Percentiles rank a stretch among this genome's conserved stretches.
Conservation (phyloP, 2,797 vertebrate species). For the Echeneis naucrates region DNA sequence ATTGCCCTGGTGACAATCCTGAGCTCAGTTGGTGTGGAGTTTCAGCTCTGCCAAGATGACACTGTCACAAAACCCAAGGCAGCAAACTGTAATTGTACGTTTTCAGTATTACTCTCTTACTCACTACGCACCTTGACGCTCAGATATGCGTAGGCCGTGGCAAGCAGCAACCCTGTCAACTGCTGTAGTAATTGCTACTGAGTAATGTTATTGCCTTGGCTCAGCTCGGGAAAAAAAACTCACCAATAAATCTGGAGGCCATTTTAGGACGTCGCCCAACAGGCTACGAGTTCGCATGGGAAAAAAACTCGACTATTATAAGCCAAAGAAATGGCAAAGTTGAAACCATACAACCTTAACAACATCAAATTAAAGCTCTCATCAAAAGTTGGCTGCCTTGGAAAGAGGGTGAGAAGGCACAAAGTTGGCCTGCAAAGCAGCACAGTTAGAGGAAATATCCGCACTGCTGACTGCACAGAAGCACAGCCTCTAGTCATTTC, state of each 20-base stretch:
- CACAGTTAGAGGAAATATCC: conserved; percentile 70
- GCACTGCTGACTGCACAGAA: conserved; percentile 78
- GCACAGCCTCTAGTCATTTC: conserved; percentile 80
- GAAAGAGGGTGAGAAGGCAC: conserved; percentile 71
- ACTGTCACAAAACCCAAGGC: conserved; percentile 65
- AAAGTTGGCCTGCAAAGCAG: conserved; percentile 68
- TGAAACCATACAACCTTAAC: conserved; percentile 78
- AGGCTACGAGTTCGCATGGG: conserved; percentile 65
- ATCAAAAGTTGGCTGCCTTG: conserved; percentile 74
- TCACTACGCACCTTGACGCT: conserved; percentile 77
- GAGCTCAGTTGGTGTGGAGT: conserved; percentile 70
- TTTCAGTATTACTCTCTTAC: conserved; percentile 67
- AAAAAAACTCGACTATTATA: conserved; percentile 45
- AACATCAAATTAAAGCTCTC: conserved; percentile 83
- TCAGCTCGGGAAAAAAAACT: conserved; percentile 47
- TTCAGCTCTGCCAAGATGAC: conserved; percentile 69
- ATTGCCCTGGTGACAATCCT: conserved; percentile 74
- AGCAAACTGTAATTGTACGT: conserved; percentile 74
- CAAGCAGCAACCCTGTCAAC: conserved; percentile 72
- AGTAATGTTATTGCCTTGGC: conserved; percentile 78
- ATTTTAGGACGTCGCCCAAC: conserved; percentile 79
- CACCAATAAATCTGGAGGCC: conserved; percentile 81
- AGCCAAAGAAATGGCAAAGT: conserved; percentile 79
- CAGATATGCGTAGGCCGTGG: conserved; percentile 74
- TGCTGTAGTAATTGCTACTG: conserved; percentile 77